These are phyloP conservation scores for Heliconius melpomene DNA, from an alignment of 1,140 invertebrate genomes.

Conservation along the genomic window DNA sequence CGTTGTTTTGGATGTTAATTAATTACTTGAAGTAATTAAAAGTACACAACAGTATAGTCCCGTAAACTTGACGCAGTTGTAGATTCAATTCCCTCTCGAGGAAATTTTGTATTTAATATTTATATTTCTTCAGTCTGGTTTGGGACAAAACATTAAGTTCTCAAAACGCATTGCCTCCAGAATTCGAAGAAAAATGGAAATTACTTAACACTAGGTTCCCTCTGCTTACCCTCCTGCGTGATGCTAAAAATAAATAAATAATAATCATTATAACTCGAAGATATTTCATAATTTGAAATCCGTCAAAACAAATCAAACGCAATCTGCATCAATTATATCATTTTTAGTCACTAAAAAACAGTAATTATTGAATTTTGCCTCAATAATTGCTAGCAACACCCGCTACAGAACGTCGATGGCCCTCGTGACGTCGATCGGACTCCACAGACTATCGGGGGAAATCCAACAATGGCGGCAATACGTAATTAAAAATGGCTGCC, in stretches of 20 bases:
- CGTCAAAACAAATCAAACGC: not conserved
- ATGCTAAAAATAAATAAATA: not conserved
- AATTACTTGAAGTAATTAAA: too few species aligned
- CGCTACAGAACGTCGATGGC: conserved; percentile 34
- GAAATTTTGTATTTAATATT: too few species aligned
- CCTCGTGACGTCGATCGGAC: conserved; percentile 37
- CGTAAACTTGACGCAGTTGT: too few species aligned
- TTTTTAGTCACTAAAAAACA: conserved; percentile 17
- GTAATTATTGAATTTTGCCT: conserved; percentile 11
- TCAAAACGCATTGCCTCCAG: too few species aligned
- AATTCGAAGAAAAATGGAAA: too few species aligned
- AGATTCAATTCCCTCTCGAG: too few species aligned
- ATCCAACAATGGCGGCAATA: conserved; percentile 53
- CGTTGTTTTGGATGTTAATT: too few species aligned
- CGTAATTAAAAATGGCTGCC: conserved; percentile 71
- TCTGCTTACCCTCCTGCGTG: too few species aligned
- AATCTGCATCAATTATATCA: not conserved
- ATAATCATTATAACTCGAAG: not conserved
- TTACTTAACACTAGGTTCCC: too few species aligned
- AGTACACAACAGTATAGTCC: too few species aligned
- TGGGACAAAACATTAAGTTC: too few species aligned
- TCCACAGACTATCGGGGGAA: conserved; percentile 27
- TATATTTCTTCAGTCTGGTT: too few species aligned
- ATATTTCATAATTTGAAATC: not conserved
- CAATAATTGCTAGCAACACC: conserved; percentile 29